Base-by-base conservation (phyloP, 2,797 vertebrate species). In the Cynopterus sphinx region DNA sequence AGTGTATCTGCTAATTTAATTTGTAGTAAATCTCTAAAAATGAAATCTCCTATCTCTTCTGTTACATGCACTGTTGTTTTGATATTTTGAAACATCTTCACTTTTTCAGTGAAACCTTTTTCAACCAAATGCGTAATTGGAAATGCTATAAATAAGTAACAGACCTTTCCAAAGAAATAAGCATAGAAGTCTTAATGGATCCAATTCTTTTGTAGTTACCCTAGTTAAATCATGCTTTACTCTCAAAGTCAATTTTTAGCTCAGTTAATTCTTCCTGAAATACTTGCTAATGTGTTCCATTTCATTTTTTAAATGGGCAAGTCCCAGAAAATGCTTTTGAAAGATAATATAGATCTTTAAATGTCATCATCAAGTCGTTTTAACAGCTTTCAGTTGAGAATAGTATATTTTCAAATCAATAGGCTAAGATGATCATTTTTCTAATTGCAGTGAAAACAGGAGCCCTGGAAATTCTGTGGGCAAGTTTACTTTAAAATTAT, bases 221-320 rank as follows among this genome's bases (percentile, higher is more conserved):
- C 16, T 61, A 53, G 53, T 91, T 83, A 90, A 82, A 75, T 91
- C 63, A 82, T 39, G 21, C 68, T 83, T 82, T 87, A 87, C 21
- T 91, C 43, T 39, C 24, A 21, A 53, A 77, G 53, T 87, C 24
- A 82, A 49, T 55, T 96, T 94, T 96, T 87, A 61, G 43, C 70
- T 93, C 53, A 33, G 49, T 55, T 90, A 70, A 93, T 59, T 96
- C 87, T 68, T 87, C 43, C 36, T 82, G 61, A 53, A 82, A 87
- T 87, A 33, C 12, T 55, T 31, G 51, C 61, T 68, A 87, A 39
- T 24, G 39, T 63, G 21, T 90, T 75, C 33, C 15, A 39, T 85
- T 85, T 90, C 39, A 59, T 86, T 53, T 43, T 53, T 19, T 15
- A 90, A 90, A 73, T 26, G 9, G 9, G 22, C 49, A 91, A 63